Evolutionary conservation across 2,113 vertebrate species (phyloP).

Genomic region (Eurypyga helias): DNA sequence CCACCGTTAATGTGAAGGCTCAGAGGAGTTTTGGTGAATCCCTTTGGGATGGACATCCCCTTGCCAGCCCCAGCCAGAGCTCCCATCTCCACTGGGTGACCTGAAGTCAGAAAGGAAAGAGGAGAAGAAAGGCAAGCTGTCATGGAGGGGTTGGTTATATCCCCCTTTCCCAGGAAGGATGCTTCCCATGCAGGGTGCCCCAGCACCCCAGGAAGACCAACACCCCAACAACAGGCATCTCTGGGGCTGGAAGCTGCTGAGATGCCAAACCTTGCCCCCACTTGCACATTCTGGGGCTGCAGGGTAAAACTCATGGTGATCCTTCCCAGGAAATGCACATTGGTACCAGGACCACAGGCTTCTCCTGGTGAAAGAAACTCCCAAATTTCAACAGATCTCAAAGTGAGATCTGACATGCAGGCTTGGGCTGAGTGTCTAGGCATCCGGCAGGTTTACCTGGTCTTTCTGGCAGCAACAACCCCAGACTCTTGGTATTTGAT

Average conservation of each 20-base stretch:
- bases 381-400: neutral
- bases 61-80: neutral
- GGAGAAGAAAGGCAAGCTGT: neutral
- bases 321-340: neutral
- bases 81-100: neutral
- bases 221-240: neutral
- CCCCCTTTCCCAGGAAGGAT: neutral
- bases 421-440: neutral
- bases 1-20: neutral
- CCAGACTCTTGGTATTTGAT: neutral
- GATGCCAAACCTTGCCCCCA: neutral
- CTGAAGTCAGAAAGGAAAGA: neutral
- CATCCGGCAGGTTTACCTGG: neutral
- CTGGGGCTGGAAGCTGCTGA: neutral
- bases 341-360: neutral
- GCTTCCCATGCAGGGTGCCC: neutral
- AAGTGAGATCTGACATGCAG: neutral
- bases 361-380: neutral
- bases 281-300: neutral
- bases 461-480: neutral
- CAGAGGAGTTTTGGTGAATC: neutral
- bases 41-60: rapidly evolving
- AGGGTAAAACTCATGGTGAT: neutral
- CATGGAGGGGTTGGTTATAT: neutral
- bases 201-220: neutral